Percentiles rank a stretch among this genome's conserved stretches.
Evolutionary conservation across 2,797 vertebrate genomes (phyloP).

Genomic region (Florisuga fusca): DNA sequence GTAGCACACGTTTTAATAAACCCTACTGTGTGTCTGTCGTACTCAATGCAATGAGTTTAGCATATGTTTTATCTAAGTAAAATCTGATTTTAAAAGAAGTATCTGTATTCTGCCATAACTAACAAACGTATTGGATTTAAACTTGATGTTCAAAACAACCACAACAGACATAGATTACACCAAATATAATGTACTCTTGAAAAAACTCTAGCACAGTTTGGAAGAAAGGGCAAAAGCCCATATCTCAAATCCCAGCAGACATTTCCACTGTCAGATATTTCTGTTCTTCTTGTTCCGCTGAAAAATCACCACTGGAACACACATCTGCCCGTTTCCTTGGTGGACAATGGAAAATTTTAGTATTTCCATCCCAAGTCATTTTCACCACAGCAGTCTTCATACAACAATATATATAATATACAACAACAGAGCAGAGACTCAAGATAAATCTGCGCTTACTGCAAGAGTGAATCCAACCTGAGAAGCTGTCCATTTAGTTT

Average conservation of each 20-base stretch:
- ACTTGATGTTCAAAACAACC: neutral
- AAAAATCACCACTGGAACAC: neutral
- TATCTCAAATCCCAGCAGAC: neutral
- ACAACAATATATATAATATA: neutral
- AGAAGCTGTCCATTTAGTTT: neutral
- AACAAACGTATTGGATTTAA: neutral
- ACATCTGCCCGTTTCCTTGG: neutral
- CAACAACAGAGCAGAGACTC: neutral
- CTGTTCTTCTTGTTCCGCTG: neutral
- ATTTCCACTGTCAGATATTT: neutral
- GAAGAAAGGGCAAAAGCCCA: neutral
- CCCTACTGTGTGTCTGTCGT: neutral
- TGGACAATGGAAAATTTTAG: neutral
- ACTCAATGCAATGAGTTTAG: neutral
- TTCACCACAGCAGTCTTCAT: neutral
- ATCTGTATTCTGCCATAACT: neutral
- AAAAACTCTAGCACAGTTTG: neutral
- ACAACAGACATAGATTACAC: neutral
- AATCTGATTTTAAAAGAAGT: neutral
- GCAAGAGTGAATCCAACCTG: neutral
- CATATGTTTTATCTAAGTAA: neutral
- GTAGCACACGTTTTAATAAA: neutral
- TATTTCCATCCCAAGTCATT: neutral
- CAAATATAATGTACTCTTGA: neutral
- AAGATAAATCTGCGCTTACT: neutral